Evolutionary conservation across 2,888 invertebrate species (phyloP).

Genomic region (Acronicta alni): DNA sequence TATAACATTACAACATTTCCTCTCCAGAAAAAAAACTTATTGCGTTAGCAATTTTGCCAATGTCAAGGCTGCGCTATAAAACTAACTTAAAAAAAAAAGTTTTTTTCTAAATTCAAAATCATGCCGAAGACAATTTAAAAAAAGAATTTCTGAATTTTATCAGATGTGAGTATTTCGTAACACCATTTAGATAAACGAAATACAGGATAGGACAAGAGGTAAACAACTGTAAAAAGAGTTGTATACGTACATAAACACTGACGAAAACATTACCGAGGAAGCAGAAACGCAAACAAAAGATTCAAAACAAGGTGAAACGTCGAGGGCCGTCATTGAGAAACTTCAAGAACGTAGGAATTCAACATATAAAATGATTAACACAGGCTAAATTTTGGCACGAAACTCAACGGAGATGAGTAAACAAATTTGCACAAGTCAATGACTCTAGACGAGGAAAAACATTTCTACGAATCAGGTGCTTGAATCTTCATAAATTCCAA

Average conservation of each 20-base stretch:
- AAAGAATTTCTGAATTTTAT: slow-evolving; percentile 27
- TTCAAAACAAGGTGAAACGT: slow-evolving; percentile 67
- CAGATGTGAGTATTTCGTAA: slow-evolving; percentile 38
- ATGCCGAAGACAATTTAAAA: slow-evolving; percentile 18
- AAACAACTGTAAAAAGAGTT: slow-evolving; percentile 56
- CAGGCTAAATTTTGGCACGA: slow-evolving; percentile 75
- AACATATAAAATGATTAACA: slow-evolving; percentile 68
- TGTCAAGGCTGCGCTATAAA: slow-evolving; percentile 3
- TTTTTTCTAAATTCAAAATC: not conserved
- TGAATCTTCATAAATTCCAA: slow-evolving; percentile 32
- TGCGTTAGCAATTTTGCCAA: not conserved
- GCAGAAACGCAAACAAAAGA: slow-evolving; percentile 73
- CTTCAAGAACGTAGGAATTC: slow-evolving; percentile 57
- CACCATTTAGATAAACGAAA: slow-evolving; percentile 53
- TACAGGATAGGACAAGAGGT: slow-evolving; percentile 52
- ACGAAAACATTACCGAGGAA: slow-evolving; percentile 72
- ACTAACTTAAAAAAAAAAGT: not conserved
- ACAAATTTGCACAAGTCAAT: slow-evolving; percentile 80
- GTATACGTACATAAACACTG: slow-evolving; percentile 56
- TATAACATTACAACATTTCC: slow-evolving; percentile 46
- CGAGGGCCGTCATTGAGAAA: slow-evolving; percentile 54
- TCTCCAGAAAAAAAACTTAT: not conserved
- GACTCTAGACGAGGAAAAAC: slow-evolving; percentile 72
- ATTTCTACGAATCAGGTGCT: slow-evolving; percentile 60
- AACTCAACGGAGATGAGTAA: slow-evolving; percentile 72